Conservation (phyloP, 2,113 vertebrate species). For the Pseudois nayaur region DNA sequence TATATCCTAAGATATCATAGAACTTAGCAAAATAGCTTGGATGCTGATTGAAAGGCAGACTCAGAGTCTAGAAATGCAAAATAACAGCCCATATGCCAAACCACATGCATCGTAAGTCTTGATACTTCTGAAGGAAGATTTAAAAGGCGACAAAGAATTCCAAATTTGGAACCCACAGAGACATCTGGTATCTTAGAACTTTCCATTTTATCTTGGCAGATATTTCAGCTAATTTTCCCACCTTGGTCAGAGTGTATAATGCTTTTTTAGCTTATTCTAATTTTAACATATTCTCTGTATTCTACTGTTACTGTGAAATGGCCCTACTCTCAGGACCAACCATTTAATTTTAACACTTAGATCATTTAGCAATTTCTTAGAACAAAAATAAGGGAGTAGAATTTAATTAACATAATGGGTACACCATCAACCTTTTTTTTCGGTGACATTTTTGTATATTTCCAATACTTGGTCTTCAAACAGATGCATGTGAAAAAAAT, state of each 20-base stretch:
- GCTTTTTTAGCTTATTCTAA: slow-evolving; percentile 58
- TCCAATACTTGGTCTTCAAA: slow-evolving; percentile 41
- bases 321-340: slow-evolving; percentile 34
- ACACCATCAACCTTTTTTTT: background rate
- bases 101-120: slow-evolving; percentile 60
- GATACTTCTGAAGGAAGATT: slow-evolving; percentile 61
- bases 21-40: slow-evolving; percentile 38
- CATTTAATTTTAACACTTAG: slow-evolving; percentile 48
- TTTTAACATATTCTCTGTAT: slow-evolving; percentile 55
- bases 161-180: slow-evolving; percentile 69
- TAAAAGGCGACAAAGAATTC: slow-evolving; percentile 67
- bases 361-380: slow-evolving; percentile 45
- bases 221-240: slow-evolving; percentile 66
- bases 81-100: slow-evolving; percentile 66
- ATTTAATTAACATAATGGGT: slow-evolving; percentile 34
- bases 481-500: background rate
- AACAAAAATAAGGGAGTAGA: background rate
- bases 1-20: background rate
- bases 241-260: slow-evolving; percentile 65
- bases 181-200: slow-evolving; percentile 74
- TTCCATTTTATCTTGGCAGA: slow-evolving; percentile 63
- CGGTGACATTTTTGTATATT: background rate
- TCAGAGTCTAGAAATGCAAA: slow-evolving; percentile 63
- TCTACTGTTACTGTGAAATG: slow-evolving; percentile 47
- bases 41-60: slow-evolving; percentile 52